Base-by-base conservation (phyloP, 2,797 vertebrate species). In the Thamnophis elegans region DNA sequence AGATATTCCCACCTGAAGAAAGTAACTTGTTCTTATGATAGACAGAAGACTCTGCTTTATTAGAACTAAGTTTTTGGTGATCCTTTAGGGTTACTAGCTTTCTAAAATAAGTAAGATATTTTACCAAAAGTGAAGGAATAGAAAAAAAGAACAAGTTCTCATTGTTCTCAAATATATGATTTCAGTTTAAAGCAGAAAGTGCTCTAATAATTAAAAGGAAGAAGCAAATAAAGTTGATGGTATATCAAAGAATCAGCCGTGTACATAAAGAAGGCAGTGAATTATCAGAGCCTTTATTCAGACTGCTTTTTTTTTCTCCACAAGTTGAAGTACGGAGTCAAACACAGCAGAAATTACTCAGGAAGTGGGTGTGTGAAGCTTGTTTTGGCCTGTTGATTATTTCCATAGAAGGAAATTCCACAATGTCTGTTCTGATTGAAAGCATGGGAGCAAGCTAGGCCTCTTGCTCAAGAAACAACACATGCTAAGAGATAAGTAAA, bases 361-460 rank as follows among this genome's bases (percentile, higher is more conserved):
- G 89, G 94, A 94, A 95, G 91, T 95, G 90, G 91, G 90, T 93
- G 94, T 94, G 93, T 95, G 91, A 87, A 60, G 11, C 58, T 90
- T 1, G 11, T 59, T 42, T 78, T 91, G 56, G 90, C 12, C 91
- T 91, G 87, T 73, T 60, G 85, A 82, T 93, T 90, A 94, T 60
- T 93, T 85, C 93, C 93, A 93, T 96, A 94, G 90, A 94, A 95
- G 96, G 96, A 95, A 95, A 95, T 94, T 32, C 94, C 59, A 93
- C 0, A 5, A 90, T n/a, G 85, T 51, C 92, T 92, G 12, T 95
- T 95, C 96, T 5, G 1, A 88, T 12, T 28, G 36, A 36, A 91
- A 96, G 91, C 91, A 87, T 87, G 93, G 93, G 93, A 94, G 58
- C 8, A 11, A 0, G 0, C 92, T 56, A 91, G 90, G 94, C 58